Evolutionary conservation across 2,113 vertebrate genomes (phyloP).

Genomic region (Tretioscincus oriximinensis): DNA sequence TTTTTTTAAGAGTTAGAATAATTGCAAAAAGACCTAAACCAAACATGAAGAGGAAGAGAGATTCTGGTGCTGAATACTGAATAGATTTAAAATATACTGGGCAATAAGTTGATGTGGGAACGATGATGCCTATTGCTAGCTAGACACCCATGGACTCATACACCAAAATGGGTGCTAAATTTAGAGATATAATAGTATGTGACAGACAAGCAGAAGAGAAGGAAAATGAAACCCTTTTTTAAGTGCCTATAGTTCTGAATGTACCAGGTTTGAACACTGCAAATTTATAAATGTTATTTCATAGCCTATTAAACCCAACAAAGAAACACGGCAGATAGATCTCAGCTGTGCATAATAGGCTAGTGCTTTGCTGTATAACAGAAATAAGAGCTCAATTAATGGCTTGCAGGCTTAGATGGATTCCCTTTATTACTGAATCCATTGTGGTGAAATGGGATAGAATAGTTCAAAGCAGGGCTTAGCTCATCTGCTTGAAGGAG

Average conservation of each 20-base stretch:
- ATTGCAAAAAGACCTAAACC: neutral
- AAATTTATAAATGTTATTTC: constrained; percentile 57
- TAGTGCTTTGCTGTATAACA: constrained; percentile 35
- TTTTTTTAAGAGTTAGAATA: neutral
- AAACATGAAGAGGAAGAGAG: neutral
- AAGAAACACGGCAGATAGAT: constrained; percentile 39
- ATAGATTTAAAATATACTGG: neutral
- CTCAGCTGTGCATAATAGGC: constrained; percentile 49
- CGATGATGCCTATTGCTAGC: neutral
- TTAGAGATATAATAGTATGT: neutral
- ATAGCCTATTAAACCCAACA: constrained; percentile 39
- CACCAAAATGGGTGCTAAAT: neutral
- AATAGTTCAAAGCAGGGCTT: neutral
- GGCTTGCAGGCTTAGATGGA: constrained; percentile 20
- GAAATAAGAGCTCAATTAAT: constrained; percentile 6
- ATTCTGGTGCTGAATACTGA: neutral
- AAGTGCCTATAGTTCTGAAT: constrained; percentile 41
- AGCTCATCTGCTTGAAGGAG: neutral
- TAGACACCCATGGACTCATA: neutral
- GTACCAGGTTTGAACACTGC: constrained; percentile 43
- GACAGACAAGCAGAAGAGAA: neutral
- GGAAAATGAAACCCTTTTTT: neutral
- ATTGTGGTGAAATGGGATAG: neutral
- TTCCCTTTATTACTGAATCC: constrained; percentile 16
- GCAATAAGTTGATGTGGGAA: neutral